Base-by-base conservation (phyloP, 2,113 vertebrate genomes). In the Osmerus eperlanus region DNA sequence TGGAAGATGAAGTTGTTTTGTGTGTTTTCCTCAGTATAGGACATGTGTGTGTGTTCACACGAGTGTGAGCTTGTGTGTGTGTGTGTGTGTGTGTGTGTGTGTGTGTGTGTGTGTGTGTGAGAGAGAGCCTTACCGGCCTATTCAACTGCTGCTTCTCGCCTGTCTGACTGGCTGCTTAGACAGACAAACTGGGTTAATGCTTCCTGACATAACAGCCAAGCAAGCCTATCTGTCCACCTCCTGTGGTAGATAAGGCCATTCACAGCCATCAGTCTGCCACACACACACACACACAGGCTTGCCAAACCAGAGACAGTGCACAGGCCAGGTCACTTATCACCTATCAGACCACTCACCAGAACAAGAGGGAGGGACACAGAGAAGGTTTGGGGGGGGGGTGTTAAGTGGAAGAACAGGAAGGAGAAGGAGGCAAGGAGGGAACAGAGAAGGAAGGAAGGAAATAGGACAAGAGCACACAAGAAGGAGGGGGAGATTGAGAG, bases 101-200 rank as follows among this genome's bases (percentile, higher is more conserved):
- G 76, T 78, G 87, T 91, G 74, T 67, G 68, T 64, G 72, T 72
- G 3, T 14, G 62, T 29, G 29, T 78, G 41, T 68, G 47, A 25
- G 81, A 78, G 78, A 84, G 32, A 63, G 58, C 62, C 78, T 81
- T 73, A 65, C 72, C 29, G 29, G 29, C 29, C 29, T 32, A 2
- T 32, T 32, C 29, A 32, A 2, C 29, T 32, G 29, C 29, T 32
- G 29, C 65, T 61, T 47, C 70, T 5, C 9, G 41, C 65, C 14
- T 1, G 61, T 61, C 41, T 73, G 23, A 21, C 21, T 86, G 88
- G 84, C 63, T 79, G 83, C 88, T 85, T 89, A 91, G 94, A 92
- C 92, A 91, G 91, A 88, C 84, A 81, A 77, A 83, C 72, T 78
- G 81, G 58, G 78, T 75, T 81, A 82, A 85, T 84, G 86, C 81